Base-by-base conservation (phyloP, 2,888 invertebrate genomes). In the Diadegma fenestrale region DNA sequence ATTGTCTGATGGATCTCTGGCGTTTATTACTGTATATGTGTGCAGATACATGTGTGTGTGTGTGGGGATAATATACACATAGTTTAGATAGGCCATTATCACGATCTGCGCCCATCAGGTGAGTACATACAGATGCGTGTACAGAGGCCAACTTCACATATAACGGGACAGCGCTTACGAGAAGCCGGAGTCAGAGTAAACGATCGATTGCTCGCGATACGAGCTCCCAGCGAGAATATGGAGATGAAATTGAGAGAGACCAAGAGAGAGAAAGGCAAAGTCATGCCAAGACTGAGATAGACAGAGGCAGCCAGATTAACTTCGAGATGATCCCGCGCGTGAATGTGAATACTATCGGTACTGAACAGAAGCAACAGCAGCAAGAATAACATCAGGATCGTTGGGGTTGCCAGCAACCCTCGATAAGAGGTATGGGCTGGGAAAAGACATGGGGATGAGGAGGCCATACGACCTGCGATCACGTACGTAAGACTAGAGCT, bases 271-370 rank as follows among this genome's bases (percentile, higher is more conserved):
- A 17, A 30, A 51, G 37, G 1, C 41, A 17, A 30, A 43, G 48
- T n/a, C 37, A 8, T 0, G 10, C 8, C 37, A 1, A 33, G 33
- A 33, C 5, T 6, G n/a, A 51, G 19, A 64, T 17, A 61, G 45
- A 61, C 43, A 33, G 43, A 43, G 58, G 41, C 41, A 64, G 63
- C 48, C 30, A 58, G 58, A 68, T 43, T n/a, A 68, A 69, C 82
- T 64, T 82, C 75, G 73, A 81, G 79, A 82, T 82, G 82, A 85
- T 82, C 85, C 85, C 48, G 8, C 48, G 8, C 10, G 69, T 48
- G 71, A 75, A 76, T 79, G 68, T 80, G 83, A 86, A 84, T 84
- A 68, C 79, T 86, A 86, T 82, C 86, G 84, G 80, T 86, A 68
- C 72, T 75, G 84, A 76, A 76, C 81, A 84, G 84, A 69, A 76